phyloP scores from a whole-genome alignment of 2,113 vertebrate genomes.

The Hippotragus niger region DNA sequence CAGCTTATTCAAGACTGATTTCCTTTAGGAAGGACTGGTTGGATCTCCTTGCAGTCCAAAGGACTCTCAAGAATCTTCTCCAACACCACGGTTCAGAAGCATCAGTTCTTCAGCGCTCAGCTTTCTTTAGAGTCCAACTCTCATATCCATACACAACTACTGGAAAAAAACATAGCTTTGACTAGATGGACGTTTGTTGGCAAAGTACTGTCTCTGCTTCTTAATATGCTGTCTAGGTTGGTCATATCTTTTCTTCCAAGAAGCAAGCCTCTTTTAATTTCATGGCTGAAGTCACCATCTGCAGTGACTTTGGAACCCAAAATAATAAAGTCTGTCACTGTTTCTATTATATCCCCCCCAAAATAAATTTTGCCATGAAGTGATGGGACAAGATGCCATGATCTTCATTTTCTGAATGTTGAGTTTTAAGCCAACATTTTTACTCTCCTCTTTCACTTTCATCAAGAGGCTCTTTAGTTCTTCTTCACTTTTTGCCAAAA shows the following conservation, averaged over 20 bases:
- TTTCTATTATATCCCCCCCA: not conserved
- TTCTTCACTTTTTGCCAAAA: not conserved
- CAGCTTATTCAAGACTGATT: not conserved
- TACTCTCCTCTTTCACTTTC: not conserved
- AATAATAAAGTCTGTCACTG: not conserved
- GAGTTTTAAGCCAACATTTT: not conserved
- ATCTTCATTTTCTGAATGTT: not conserved
- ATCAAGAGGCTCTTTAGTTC: not conserved
- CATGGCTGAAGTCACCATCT: not conserved
- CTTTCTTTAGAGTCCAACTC: not conserved
- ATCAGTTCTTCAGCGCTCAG: not conserved
- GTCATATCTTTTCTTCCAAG: not conserved
- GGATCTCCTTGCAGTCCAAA: not conserved
- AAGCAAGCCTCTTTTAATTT: not conserved
- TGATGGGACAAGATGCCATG: not conserved
- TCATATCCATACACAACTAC: not conserved
- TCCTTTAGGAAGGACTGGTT: not conserved
- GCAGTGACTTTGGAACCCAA: not conserved
- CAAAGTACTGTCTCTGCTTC: not conserved
- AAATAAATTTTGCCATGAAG: not conserved
- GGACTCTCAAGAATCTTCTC: not conserved
- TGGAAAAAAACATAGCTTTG: not conserved
- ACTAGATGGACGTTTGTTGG: not conserved
- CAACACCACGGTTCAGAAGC: not conserved
- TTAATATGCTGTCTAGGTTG: not conserved